phyloP scores from a whole-genome alignment of 1,140 invertebrate species.

The Lordiphosa clarofinis region DNA sequence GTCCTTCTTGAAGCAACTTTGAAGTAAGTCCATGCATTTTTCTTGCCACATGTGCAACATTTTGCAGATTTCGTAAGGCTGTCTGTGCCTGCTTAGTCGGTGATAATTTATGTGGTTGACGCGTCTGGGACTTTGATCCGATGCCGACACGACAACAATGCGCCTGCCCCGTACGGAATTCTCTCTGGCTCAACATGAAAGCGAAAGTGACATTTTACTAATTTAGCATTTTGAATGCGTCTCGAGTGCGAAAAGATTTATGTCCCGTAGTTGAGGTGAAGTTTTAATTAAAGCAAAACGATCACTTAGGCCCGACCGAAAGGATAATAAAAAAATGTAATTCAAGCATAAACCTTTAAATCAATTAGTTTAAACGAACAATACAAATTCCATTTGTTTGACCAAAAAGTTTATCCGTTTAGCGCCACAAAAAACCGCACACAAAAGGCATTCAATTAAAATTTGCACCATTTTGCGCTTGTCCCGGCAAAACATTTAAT shows the following conservation, averaged over 20 bases:
- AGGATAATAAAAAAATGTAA: neutral
- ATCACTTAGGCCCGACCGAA: neutral
- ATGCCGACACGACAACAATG: conserved; percentile 36
- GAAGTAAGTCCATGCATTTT: conserved; percentile 74
- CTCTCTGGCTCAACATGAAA: conserved; percentile 50
- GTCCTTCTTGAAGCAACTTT: conserved; percentile 39
- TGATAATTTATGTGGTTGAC: conserved; percentile 72
- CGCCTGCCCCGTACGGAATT: conserved; percentile 19
- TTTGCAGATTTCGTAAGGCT: conserved; percentile 31
- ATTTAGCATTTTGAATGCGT: conserved; percentile 75
- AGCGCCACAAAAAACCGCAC: conserved; percentile 28
- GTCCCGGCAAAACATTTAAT: conserved; percentile 60
- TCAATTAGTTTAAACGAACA: conserved; percentile 9
- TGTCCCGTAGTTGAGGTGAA: conserved; percentile 24
- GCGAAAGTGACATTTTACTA: conserved; percentile 78
- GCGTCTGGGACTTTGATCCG: conserved; percentile 59
- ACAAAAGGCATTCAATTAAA: conserved; percentile 76
- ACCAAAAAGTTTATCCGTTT: neutral
- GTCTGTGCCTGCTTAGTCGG: conserved; percentile 69
- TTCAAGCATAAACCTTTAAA: neutral
- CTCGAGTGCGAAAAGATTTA: conserved; percentile 62
- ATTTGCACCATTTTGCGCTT: conserved; percentile 56
- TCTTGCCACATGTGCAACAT: conserved; percentile 69
- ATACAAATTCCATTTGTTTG: conserved; percentile 1
- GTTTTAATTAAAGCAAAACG: conserved; percentile 53